These are phyloP conservation scores for Amiota communis DNA, from an alignment of 2,888 invertebrate genomes.

Conservation along the genomic window DNA sequence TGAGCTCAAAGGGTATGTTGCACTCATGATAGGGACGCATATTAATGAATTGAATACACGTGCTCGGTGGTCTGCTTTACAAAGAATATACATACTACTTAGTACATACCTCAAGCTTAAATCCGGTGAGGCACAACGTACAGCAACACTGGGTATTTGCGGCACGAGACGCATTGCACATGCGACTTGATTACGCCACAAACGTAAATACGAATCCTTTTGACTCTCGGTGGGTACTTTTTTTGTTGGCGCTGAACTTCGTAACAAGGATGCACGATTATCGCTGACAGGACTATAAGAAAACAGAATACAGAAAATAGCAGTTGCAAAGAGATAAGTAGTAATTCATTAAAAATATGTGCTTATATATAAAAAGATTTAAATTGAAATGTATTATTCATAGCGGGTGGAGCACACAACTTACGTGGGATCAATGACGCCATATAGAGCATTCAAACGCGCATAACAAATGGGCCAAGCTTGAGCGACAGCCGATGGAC, in stretches of 20 bases:
- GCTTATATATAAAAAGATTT: background rate
- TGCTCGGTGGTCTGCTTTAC: background rate
- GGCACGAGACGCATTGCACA: conserved; percentile 98
- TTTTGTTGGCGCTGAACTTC: conserved; percentile 89
- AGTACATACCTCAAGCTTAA: conserved; percentile 85
- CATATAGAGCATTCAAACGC: conserved; percentile 90
- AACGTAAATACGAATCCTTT: conserved; percentile 93
- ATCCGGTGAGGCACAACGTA: conserved; percentile 94
- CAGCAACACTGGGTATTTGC: conserved; percentile 87
- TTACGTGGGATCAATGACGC: conserved; percentile 95
- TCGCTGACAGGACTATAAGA: conserved; percentile 90
- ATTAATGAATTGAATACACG: background rate
- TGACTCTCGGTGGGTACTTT: conserved; percentile 89
- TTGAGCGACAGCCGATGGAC: conserved; percentile 89
- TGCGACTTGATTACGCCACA: conserved; percentile 98
- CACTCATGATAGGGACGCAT: background rate
- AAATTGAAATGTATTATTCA: background rate
- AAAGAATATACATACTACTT: background rate
- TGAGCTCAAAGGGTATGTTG: no score
- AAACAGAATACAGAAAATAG: no score
- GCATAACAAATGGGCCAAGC: conserved; percentile 97
- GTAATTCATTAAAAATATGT: background rate
- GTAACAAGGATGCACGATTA: conserved; percentile 93
- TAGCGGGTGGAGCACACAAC: conserved; percentile 55
- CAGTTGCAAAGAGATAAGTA: conserved; percentile 36